These are phyloP conservation scores for Diplolepis rosae DNA, from an alignment of 2,888 invertebrate species.

Conservation along the genomic window DNA sequence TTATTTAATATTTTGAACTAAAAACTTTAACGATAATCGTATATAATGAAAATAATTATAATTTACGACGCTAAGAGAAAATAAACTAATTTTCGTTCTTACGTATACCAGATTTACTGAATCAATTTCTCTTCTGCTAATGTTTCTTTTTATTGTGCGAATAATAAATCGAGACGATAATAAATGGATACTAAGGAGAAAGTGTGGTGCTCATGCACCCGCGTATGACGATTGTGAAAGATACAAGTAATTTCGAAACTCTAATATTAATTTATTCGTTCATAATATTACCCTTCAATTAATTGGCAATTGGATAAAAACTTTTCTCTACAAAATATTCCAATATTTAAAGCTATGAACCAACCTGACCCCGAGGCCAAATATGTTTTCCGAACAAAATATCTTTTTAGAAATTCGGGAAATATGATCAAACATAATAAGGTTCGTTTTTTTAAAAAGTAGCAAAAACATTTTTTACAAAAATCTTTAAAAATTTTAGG, in stretches of 20 bases:
- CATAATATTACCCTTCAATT: too few species aligned
- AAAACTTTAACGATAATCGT: neutral
- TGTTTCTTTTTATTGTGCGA: constrained; percentile 4
- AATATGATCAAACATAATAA: too few species aligned
- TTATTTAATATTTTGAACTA: constrained; percentile 2
- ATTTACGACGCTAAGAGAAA: neutral
- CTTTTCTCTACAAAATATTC: too few species aligned
- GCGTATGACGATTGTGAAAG: constrained; percentile 3
- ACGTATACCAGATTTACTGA: constrained; percentile 10
- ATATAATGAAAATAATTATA: neutral
- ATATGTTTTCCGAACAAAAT: too few species aligned
- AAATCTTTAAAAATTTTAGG: too few species aligned
- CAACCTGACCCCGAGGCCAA: too few species aligned
- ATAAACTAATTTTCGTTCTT: constrained; percentile 1
- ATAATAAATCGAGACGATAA: constrained; percentile 18
- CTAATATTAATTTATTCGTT: neutral
- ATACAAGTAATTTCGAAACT: neutral
- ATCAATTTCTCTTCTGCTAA: constrained; percentile 22
- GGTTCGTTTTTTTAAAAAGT: too few species aligned
- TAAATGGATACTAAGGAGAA: constrained; percentile 10
- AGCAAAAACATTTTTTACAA: too few species aligned
- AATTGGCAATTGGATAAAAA: too few species aligned
- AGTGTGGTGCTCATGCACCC: neutral
- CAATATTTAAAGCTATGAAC: too few species aligned
- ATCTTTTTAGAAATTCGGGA: too few species aligned